These are phyloP conservation scores for Drosophila ohnishii DNA, from an alignment of 1,140 invertebrate genomes.

Conservation along the genomic window DNA sequence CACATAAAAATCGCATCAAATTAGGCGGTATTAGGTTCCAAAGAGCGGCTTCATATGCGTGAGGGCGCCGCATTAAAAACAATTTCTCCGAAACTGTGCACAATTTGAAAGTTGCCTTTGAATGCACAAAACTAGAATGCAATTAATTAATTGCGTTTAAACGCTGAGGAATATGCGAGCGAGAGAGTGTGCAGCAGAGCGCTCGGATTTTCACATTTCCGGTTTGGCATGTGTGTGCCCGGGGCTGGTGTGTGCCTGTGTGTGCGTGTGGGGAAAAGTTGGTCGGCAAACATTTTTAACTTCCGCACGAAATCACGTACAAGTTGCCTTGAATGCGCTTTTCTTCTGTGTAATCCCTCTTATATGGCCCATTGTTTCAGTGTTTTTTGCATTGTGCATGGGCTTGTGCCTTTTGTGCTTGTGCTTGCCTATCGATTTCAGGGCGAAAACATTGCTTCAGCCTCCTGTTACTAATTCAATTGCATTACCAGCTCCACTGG, in stretches of 20 bases:
- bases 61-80: conserved; percentile 54
- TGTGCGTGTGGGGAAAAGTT: conserved; percentile 21
- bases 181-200: neutral
- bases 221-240: conserved; percentile 3
- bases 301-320: conserved; percentile 57
- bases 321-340: conserved; percentile 54
- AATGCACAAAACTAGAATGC: conserved; percentile 47
- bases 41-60: conserved; percentile 29
- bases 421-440: conserved; percentile 42
- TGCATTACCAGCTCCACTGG: conserved; percentile 19
- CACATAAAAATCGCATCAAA: conserved; percentile 67
- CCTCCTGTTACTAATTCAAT: conserved; percentile 50
- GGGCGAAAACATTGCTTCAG: conserved; percentile 24
- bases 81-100: conserved; percentile 22
- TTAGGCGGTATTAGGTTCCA: conserved; percentile 14
- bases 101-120: conserved; percentile 23
- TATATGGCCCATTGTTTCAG: conserved; percentile 40
- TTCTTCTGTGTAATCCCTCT: conserved; percentile 41
- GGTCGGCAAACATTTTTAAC: conserved; percentile 53
- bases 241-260: neutral
- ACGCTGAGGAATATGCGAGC: neutral
- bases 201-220: conserved; percentile 33
- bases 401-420: conserved; percentile 7
- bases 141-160: conserved; percentile 72
- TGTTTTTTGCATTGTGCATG: conserved; percentile 6